A percentile compares a stretch with the other conserved stretches of the same genome.
phyloP scores from a whole-genome alignment of 2,113 vertebrate species.

The Centrocercus urophasianus region DNA sequence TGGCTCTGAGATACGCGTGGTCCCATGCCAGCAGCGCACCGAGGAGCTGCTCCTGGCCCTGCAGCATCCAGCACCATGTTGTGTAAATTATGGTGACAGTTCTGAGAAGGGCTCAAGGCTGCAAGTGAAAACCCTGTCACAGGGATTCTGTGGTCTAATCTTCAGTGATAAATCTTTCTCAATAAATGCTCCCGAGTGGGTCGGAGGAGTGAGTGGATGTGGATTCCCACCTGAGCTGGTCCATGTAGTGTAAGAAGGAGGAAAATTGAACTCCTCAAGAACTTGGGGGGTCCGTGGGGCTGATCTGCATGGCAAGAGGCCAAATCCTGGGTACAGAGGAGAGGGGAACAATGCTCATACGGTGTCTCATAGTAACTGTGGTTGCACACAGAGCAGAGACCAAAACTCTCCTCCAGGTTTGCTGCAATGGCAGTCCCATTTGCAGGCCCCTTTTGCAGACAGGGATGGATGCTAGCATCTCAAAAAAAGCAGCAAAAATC shows the following conservation, averaged over 20 bases:
- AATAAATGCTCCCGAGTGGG: neutral
- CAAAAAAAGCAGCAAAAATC: neutral
- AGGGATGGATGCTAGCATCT: neutral
- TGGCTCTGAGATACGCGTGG: neutral
- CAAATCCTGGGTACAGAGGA: neutral
- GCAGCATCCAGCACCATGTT: rapidly evolving
- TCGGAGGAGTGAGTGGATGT: rapidly evolving
- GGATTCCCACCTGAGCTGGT: rapidly evolving
- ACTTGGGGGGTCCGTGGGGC: neutral
- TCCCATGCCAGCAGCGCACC: rapidly evolving
- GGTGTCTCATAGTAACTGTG: neutral
- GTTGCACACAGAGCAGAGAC: too few species aligned
- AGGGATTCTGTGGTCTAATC: neutral
- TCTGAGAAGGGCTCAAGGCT: slow-evolving; percentile 12
- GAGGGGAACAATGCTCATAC: rapidly evolving
- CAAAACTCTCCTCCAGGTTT: rapidly evolving
- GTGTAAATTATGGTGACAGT: neutral
- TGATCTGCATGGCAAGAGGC: neutral
- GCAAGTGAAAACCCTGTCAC: slow-evolving; percentile 19
- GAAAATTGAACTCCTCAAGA: neutral
- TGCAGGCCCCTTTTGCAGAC: neutral
- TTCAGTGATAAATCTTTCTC: slow-evolving; percentile 11
- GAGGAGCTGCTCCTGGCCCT: neutral
- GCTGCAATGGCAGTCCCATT: rapidly evolving
- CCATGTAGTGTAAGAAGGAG: rapidly evolving